Percentiles rank a stretch among this genome's conserved stretches.
These are phyloP conservation scores for Lacerta viridis DNA, from an alignment of 2,797 vertebrate species.

Conservation along the genomic window DNA sequence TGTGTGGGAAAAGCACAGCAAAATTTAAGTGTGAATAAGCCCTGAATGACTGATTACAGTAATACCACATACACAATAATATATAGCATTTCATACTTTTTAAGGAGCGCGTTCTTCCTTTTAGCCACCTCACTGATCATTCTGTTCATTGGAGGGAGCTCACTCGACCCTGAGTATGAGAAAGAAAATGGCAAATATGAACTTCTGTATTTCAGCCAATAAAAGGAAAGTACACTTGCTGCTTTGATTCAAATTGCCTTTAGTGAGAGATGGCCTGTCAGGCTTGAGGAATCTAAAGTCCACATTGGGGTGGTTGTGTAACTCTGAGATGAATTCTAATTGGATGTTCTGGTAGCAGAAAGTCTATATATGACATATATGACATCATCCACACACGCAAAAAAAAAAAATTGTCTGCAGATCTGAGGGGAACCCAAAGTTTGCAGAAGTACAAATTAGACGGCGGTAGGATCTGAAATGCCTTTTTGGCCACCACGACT, in stretches of 20 bases:
- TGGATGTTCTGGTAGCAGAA: neutral
- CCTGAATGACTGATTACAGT: neutral
- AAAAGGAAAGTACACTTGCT: neutral
- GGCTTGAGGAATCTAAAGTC: neutral
- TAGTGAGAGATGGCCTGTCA: neutral
- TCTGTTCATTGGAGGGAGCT: constrained; percentile 77
- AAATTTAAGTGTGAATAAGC: neutral
- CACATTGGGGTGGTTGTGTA: neutral
- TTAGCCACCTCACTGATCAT: constrained; percentile 80
- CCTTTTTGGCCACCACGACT: too few relatives aligned
- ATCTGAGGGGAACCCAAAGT: neutral
- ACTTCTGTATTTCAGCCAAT: neutral
- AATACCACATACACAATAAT: rapidly evolving
- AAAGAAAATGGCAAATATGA: constrained; percentile 31
- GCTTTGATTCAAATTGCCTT: neutral
- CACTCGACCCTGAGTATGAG: constrained; percentile 77
- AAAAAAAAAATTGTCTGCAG: neutral
- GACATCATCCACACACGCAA: too few relatives aligned
- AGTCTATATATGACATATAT: neutral
- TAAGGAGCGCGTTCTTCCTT: constrained; percentile 60
- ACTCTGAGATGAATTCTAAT: neutral
- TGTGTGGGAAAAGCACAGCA: neutral
- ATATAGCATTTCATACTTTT: constrained; percentile 64
- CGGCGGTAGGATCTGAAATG: neutral
- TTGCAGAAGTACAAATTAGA: neutral